phyloP scores from a whole-genome alignment of 1,140 invertebrate genomes.

The Drosophila navojoa region DNA sequence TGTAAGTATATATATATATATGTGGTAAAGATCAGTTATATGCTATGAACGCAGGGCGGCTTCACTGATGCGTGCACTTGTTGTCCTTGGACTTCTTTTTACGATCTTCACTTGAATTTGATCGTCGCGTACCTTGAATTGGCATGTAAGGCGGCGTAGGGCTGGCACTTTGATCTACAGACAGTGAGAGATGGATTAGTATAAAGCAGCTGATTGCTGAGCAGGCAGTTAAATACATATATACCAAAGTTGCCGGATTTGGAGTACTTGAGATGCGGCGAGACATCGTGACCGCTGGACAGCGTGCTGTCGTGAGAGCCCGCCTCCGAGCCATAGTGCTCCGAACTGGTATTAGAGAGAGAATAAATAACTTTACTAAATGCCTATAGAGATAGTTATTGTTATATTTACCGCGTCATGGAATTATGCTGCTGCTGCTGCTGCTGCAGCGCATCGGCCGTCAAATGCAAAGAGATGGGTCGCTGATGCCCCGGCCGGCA shows the following conservation, averaged over 20 bases:
- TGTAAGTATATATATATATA: neutral
- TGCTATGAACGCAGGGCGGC: neutral
- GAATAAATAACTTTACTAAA: neutral
- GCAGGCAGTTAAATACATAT: slow-evolving; percentile 70
- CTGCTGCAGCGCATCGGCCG: slow-evolving; percentile 55
- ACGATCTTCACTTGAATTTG: slow-evolving; percentile 85
- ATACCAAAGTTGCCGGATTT: slow-evolving; percentile 81
- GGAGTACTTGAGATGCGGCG: slow-evolving; percentile 75
- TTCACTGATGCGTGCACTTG: slow-evolving; percentile 83
- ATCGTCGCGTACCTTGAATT: slow-evolving; percentile 89
- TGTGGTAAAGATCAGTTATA: slow-evolving; percentile 13
- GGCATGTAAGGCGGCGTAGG: slow-evolving; percentile 90
- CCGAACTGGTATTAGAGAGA: slow-evolving; percentile 39
- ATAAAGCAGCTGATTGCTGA: slow-evolving; percentile 8
- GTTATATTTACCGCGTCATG: slow-evolving; percentile 68
- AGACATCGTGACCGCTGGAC: slow-evolving; percentile 65
- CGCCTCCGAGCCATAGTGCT: slow-evolving; percentile 67
- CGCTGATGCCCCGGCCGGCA: slow-evolving; percentile 59
- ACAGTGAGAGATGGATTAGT: slow-evolving; percentile 16
- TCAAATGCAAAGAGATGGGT: slow-evolving; percentile 69
- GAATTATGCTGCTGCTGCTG: slow-evolving; percentile 71
- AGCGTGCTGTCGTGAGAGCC: slow-evolving; percentile 70
- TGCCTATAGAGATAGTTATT: neutral
- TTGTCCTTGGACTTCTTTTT: slow-evolving; percentile 85
- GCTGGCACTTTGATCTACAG: slow-evolving; percentile 85